Evolutionary conservation across 64 coral and sea anemone genomes (phyloP).

Genomic region (Cladopsammia gracilis): DNA sequence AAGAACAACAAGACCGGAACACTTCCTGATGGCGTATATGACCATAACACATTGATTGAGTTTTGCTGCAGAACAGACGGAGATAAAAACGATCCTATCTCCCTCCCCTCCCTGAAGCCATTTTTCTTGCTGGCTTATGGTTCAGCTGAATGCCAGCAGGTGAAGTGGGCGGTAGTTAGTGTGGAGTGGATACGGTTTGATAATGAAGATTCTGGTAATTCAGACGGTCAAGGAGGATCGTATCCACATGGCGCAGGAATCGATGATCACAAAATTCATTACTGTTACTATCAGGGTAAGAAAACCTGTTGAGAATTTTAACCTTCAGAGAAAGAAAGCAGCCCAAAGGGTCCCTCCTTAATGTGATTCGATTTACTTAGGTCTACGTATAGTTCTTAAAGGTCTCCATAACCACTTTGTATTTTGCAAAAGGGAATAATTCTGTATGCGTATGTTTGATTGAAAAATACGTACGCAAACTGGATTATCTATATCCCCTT

Average conservation of each 20-base stretch:
- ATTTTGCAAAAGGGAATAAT: too few relatives aligned
- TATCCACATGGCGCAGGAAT: neutral
- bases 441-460: too few relatives aligned
- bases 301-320: too few relatives aligned
- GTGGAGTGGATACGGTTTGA: slow-evolving; percentile 47
- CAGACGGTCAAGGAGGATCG: neutral
- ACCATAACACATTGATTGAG: slow-evolving; percentile 6
- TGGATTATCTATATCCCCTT: too few relatives aligned
- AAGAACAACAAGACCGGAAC: neutral
- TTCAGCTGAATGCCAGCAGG: slow-evolving; percentile 19
- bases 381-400: too few relatives aligned
- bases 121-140: slow-evolving; percentile 36
- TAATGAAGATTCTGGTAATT: neutral
- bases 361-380: too few relatives aligned
- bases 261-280: neutral
- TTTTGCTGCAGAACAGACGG: slow-evolving; percentile 48
- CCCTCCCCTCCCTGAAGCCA: slow-evolving; percentile 18
- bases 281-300: slow-evolving; percentile 68
- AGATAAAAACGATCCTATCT: slow-evolving; percentile 29
- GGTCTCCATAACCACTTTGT: too few relatives aligned
- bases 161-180: slow-evolving; percentile 13
- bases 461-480: too few relatives aligned
- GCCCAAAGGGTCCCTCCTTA: too few relatives aligned
- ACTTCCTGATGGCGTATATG: slow-evolving; percentile 56
- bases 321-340: too few relatives aligned